Evolutionary conservation across 23 tunicate genomes (phyloP).

Genomic region (Ascidia mentula): DNA sequence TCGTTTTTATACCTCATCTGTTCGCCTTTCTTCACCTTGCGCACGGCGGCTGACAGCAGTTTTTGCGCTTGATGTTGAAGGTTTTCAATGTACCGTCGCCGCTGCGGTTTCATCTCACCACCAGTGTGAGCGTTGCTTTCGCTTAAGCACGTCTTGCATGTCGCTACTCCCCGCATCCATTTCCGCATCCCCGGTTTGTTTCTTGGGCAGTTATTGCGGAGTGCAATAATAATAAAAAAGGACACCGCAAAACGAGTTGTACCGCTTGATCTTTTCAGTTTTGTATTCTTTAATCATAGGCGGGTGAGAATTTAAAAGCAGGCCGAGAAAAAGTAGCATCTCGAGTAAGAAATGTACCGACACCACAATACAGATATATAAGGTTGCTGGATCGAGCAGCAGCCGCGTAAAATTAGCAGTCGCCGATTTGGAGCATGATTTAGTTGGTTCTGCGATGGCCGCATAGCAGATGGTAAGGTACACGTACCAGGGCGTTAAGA

Average conservation of each 20-base stretch:
- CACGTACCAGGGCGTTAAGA: background rate
- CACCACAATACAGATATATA: too few relatives aligned
- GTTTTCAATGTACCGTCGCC: too few relatives aligned
- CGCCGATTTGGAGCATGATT: background rate
- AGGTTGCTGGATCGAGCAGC: constrained; percentile 7
- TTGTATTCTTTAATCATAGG: too few relatives aligned
- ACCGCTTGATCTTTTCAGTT: too few relatives aligned
- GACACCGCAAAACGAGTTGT: background rate
- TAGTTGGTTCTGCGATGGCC: background rate
- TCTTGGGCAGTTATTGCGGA: constrained; percentile 3
- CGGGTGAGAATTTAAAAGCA: too few relatives aligned
- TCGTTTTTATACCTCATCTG: constrained; percentile 8
- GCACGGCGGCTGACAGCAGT: too few relatives aligned
- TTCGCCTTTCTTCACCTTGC: constrained; percentile 1
- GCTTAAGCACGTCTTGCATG: background rate
- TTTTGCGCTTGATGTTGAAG: too few relatives aligned
- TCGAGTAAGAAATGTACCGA: too few relatives aligned
- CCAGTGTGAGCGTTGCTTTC: background rate
- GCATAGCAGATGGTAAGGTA: constrained; percentile 4
- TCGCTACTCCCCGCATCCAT: background rate
- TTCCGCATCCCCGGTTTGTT: background rate
- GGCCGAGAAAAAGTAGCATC: too few relatives aligned
- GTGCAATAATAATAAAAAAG: constrained; percentile 4
- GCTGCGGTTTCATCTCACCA: too few relatives aligned
- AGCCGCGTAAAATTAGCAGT: background rate